These are phyloP conservation scores for Mesochorus sp. DNA, from an alignment of 2,888 invertebrate genomes.

Conservation along the genomic window DNA sequence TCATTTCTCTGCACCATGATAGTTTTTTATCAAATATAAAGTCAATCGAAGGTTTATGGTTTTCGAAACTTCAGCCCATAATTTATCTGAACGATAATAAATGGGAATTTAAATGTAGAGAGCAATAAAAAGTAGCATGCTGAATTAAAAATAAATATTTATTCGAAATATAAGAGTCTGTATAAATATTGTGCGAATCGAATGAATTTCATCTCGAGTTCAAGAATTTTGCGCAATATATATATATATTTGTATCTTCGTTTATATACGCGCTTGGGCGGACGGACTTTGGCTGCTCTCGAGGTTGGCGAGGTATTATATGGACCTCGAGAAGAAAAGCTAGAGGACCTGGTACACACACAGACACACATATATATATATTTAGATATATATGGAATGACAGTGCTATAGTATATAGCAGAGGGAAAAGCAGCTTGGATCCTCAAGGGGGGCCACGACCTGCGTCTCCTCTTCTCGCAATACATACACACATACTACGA, in stretches of 20 bases:
- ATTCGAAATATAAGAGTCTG: not conserved
- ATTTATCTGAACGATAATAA: not conserved
- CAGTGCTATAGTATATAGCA: constrained; percentile 27
- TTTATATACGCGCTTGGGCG: constrained; percentile 23
- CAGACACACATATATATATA: not conserved
- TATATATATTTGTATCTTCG: constrained; percentile 35
- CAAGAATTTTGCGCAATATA: constrained; percentile 21
- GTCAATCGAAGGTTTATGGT: too few species aligned
- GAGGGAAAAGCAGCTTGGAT: constrained; percentile 54
- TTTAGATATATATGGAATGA: constrained; percentile 1
- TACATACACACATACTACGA: not conserved
- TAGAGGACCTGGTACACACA: constrained; percentile 13
- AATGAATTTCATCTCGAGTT: not conserved
- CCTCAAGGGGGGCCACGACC: constrained; percentile 39
- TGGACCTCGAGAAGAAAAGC: constrained; percentile 42
- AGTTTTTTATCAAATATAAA: too few species aligned
- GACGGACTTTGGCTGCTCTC: constrained; percentile 43
- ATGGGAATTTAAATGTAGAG: too few species aligned
- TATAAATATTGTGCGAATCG: not conserved
- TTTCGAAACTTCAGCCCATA: not conserved
- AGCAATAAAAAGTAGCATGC: not conserved
- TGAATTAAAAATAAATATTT: not conserved
- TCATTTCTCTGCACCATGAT: too few species aligned
- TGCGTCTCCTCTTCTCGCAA: constrained; percentile 31
- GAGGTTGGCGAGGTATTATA: constrained; percentile 54